Conservation (phyloP, 1,140 invertebrate species). For the Papilio machaon region DNA sequence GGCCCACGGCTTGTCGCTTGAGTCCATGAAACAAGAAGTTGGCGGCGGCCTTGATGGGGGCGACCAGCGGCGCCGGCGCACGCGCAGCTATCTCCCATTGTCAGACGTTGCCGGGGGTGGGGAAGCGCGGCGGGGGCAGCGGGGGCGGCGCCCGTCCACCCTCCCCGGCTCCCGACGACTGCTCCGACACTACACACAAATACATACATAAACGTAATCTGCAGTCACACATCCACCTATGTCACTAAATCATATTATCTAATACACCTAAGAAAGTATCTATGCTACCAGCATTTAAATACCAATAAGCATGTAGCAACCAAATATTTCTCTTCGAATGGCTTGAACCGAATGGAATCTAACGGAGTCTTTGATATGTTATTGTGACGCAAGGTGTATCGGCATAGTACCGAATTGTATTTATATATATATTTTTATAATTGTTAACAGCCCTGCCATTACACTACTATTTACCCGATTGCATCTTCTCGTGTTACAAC, state of each 20-base stretch:
- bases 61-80: constrained; percentile 76
- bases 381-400: background rate
- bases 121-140: constrained; percentile 86
- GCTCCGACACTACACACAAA: constrained; percentile 74
- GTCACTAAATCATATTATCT: background rate
- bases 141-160: constrained; percentile 83
- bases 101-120: constrained; percentile 86
- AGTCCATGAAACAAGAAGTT: constrained; percentile 82
- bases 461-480: no score
- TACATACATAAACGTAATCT: background rate
- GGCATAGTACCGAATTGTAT: no score
- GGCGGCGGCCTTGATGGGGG: constrained; percentile 83
- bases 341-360: no score
- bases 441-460: no score
- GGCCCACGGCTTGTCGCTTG: constrained; percentile 73
- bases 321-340: background rate
- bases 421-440: no score
- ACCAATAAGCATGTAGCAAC: no score
- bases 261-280: background rate
- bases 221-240: background rate
- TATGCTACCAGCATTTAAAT: background rate
- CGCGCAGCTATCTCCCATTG: constrained; percentile 84
- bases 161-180: constrained; percentile 75
- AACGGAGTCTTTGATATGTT: background rate
- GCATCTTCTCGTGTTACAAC: no score